These are phyloP conservation scores for Chrysoperla carnea DNA, from an alignment of 1,140 invertebrate species.

Conservation along the genomic window DNA sequence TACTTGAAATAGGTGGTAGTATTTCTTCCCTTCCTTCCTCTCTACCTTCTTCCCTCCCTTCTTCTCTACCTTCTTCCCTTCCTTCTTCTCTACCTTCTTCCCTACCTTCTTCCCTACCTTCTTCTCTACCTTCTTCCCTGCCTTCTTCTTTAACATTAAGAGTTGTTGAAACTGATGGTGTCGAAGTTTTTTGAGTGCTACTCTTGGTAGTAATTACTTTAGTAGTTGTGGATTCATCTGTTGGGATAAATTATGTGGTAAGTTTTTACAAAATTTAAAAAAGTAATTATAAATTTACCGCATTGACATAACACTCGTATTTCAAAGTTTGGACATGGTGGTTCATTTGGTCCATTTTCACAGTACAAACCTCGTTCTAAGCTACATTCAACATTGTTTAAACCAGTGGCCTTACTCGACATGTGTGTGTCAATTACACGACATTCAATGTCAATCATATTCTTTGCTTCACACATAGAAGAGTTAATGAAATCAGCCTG, in stretches of 20 bases:
- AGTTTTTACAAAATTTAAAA: neutral
- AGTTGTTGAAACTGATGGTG: too few species aligned
- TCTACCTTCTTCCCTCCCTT: too few species aligned
- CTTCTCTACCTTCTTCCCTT: too few species aligned
- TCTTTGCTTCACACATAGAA: constrained; percentile 31
- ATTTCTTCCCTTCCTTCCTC: too few species aligned
- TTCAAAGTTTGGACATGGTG: constrained; percentile 49
- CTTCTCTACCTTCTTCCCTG: too few species aligned
- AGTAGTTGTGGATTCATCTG: constrained; percentile 5
- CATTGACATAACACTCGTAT: constrained; percentile 52
- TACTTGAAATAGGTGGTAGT: too few species aligned
- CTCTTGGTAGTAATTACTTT: too few species aligned
- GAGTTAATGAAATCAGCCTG: constrained; percentile 20
- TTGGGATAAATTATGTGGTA: neutral
- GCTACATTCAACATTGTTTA: constrained; percentile 51
- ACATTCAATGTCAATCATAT: constrained; percentile 58
- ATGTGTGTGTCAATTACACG: constrained; percentile 40
- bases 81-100: too few species aligned
- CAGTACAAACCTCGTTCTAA: constrained; percentile 53
- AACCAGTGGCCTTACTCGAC: constrained; percentile 42
- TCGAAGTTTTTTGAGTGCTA: too few species aligned
- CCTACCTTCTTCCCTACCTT: too few species aligned
- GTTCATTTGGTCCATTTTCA: constrained; percentile 18
- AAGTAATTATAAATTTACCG: constrained; percentile 12
- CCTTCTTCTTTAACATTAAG: too few species aligned